Base-by-base conservation (phyloP, 2,888 invertebrate species). In the Meandrusa payeni region DNA sequence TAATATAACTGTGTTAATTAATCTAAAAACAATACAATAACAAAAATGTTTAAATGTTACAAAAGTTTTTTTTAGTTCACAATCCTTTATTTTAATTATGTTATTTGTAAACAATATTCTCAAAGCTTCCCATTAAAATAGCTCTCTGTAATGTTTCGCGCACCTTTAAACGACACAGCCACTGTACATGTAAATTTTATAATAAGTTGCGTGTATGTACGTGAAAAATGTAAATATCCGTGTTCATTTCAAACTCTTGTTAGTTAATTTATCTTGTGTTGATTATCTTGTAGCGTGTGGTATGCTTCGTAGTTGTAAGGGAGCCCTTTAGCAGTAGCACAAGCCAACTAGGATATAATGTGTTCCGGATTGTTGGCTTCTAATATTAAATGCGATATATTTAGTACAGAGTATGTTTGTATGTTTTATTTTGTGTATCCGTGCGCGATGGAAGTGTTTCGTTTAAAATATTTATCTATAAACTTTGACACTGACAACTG, bases 221-320 rank as follows among this genome's bases (percentile, higher is more conserved):
- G 12, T 28, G 36, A 10, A 23, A 28, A 13, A 12, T 81, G 83
- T 83, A 82, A 78, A 83, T 82, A 83, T 71, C 61, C 53, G 50
- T 48, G 50, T 51, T 56, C 41, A 51, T 54, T 57, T 52, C 59
- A 38, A 36, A 24, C 43, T 64, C 65, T 59, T 53, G 61, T 66
- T 76, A 62, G 71, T 68, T 81, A 75, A 82, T 73, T 81, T 81
- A 82, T 78, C 71, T 74, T 74, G 55, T 59, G 55, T 59, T 62
- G 22, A 19, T 29, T 29, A 46, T 50, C 51, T 59, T 61, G 60
- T 59, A 54, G 60, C 58, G 64, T 52, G 63, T 69, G 66, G 57
- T 55, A 59, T 62, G 63, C 55, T 62, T 62, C 50, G 31, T 65
- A 58, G 56, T 52, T 56, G 47, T 64, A 71, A 66, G 63, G 54